phyloP scores from a whole-genome alignment of 2,888 invertebrate species.

The Polymixis lichenea region DNA sequence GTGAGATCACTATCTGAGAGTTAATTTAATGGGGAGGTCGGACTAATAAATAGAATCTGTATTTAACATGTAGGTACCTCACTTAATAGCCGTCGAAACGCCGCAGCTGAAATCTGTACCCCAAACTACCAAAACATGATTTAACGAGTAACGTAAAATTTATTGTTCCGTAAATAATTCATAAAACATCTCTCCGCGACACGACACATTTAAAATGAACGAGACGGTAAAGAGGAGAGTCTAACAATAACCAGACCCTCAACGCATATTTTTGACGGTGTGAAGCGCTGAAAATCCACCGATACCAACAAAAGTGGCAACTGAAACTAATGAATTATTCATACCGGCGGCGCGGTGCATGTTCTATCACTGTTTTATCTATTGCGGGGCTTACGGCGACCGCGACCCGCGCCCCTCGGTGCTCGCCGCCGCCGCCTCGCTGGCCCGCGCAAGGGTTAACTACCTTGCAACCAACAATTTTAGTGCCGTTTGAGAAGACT shows the following conservation, averaged over 20 bases:
- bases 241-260: constrained; percentile 86
- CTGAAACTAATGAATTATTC: constrained; percentile 91
- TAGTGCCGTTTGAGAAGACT: constrained; percentile 87
- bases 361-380: constrained; percentile 91
- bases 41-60: background rate
- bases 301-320: constrained; percentile 91
- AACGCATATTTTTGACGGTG: constrained; percentile 89
- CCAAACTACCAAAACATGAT: constrained; percentile 33
- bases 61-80: background rate
- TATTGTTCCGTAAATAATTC: constrained; percentile 73
- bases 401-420: constrained; percentile 77
- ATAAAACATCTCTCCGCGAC: constrained; percentile 66
- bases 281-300: constrained; percentile 90
- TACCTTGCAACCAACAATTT: constrained; percentile 88
- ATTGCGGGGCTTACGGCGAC: constrained; percentile 86
- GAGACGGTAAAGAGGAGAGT: constrained; percentile 81
- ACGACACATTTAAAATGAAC: constrained; percentile 79
- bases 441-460: constrained; percentile 86
- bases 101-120: constrained; percentile 13
- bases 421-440: constrained; percentile 66
- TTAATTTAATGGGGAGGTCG: background rate
- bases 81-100: constrained; percentile 3
- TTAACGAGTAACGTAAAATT: constrained; percentile 56
- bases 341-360: constrained; percentile 90
- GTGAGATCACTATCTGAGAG: background rate